Evolutionary conservation across 2,888 invertebrate species (phyloP).

Genomic region (Chymomyza amoena): DNA sequence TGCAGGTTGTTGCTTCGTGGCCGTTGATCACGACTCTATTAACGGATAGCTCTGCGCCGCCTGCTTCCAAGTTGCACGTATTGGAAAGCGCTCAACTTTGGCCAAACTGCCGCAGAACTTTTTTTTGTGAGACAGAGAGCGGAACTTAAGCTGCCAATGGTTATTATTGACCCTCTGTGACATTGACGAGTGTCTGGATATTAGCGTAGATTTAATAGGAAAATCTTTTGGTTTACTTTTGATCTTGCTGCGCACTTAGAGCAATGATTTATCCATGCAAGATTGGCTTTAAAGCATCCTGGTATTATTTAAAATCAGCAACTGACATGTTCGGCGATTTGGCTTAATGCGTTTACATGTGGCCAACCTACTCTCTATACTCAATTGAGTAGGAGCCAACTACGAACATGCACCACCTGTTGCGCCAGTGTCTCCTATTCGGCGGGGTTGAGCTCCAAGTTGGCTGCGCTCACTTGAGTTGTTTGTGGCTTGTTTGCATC

Average conservation of each 20-base stretch:
- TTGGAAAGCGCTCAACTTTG: neutral
- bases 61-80: neutral
- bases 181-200: slow-evolving; percentile 59
- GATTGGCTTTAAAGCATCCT: neutral
- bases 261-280: slow-evolving; percentile 4
- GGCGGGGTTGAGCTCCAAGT: neutral
- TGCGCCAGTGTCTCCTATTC: slow-evolving; percentile 11
- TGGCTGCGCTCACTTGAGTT: no score
- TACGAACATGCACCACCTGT: slow-evolving; percentile 17
- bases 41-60: slow-evolving; percentile 29
- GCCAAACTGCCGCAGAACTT: neutral
- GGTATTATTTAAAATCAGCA: slow-evolving; percentile 26
- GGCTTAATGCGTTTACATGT: slow-evolving; percentile 34
- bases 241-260: slow-evolving; percentile 33
- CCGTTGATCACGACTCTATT: slow-evolving; percentile 75
- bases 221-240: slow-evolving; percentile 36
- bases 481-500: neutral
- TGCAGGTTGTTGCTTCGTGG: slow-evolving; percentile 56
- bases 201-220: slow-evolving; percentile 42
- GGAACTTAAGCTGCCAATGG: neutral
- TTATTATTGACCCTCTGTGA: slow-evolving; percentile 50
- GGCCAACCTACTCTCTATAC: slow-evolving; percentile 15
- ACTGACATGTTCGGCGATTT: slow-evolving; percentile 50
- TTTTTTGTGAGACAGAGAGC: neutral
- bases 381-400: slow-evolving; percentile 11